phyloP scores from a whole-genome alignment of 2,797 vertebrate genomes.

The Rhynchotus rufescens region DNA sequence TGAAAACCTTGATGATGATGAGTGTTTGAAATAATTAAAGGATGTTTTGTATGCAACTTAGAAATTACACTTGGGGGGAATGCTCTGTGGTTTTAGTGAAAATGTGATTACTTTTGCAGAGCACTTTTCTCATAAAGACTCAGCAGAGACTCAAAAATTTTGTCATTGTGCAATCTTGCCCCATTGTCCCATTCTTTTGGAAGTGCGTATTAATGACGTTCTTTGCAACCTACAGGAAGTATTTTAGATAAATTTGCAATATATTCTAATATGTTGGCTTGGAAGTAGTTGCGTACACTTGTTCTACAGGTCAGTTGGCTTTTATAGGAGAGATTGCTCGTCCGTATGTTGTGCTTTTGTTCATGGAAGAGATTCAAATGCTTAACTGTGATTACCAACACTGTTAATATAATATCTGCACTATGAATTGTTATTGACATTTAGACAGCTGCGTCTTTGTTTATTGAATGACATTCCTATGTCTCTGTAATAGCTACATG shows the following conservation, averaged over 20 bases:
- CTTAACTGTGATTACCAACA: slow-evolving; percentile 46
- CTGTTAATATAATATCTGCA: slow-evolving; percentile 28
- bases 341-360: slow-evolving; percentile 32
- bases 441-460: slow-evolving; percentile 53
- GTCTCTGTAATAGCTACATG: background rate
- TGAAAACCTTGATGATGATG: slow-evolving; percentile 40
- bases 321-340: slow-evolving; percentile 24
- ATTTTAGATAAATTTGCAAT: background rate
- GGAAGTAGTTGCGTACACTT: background rate
- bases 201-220: background rate
- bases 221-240: background rate
- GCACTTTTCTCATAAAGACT: slow-evolving; percentile 17
- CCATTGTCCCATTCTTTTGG: background rate
- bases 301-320: background rate
- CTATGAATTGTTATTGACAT: slow-evolving; percentile 58
- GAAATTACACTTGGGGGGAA: slow-evolving; percentile 21
- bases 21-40: slow-evolving; percentile 36
- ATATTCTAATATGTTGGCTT: background rate
- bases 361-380: slow-evolving; percentile 63
- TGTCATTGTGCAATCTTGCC: background rate
- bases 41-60: slow-evolving; percentile 5
- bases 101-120: slow-evolving; percentile 42
- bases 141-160: slow-evolving; percentile 32
- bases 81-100: slow-evolving; percentile 43
- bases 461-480: slow-evolving; percentile 50